Conservation (phyloP, 2,113 vertebrate species). For the Etia nguti region DNA sequence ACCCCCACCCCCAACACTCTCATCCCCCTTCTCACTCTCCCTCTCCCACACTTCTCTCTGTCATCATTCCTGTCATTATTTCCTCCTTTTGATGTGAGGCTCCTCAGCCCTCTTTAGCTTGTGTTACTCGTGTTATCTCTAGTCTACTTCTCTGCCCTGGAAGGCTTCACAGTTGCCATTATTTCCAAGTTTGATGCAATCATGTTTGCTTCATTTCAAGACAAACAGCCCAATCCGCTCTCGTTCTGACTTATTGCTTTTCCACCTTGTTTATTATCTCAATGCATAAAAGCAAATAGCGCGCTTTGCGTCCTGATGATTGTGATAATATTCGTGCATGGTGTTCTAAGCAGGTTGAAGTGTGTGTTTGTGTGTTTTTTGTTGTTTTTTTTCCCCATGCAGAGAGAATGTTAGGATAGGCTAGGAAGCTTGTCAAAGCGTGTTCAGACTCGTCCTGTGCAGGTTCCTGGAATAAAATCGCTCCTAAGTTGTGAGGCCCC, state of each 20-base stretch:
- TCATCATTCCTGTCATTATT: constrained; percentile 79
- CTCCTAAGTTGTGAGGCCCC: constrained; percentile 24
- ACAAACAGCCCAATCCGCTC: constrained; percentile 21
- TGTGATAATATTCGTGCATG: constrained; percentile 15
- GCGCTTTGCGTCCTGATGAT: not conserved
- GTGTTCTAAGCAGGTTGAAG: not conserved
- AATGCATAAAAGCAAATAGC: constrained; percentile 20
- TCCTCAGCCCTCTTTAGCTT: constrained; percentile 68
- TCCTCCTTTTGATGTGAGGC: constrained; percentile 73
- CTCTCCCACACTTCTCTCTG: constrained; percentile 53
- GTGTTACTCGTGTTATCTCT: constrained; percentile 65
- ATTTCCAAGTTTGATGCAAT: constrained; percentile 65
- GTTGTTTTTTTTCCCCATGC: constrained; percentile 8
- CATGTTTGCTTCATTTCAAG: constrained; percentile 59
- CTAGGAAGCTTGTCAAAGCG: constrained; percentile 42
- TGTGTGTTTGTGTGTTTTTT: not conserved
- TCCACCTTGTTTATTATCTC: not conserved
- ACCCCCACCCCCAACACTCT: constrained; percentile 45
- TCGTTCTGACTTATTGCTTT: constrained; percentile 18
- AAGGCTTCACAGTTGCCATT: constrained; percentile 57
- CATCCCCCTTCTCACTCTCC: constrained; percentile 30
- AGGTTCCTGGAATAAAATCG: constrained; percentile 39
- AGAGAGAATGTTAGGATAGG: constrained; percentile 8
- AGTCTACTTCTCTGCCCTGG: constrained; percentile 53
- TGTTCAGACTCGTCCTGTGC: constrained; percentile 41